phyloP scores from a whole-genome alignment of 2,888 invertebrate genomes.

The Archips xylosteana region DNA sequence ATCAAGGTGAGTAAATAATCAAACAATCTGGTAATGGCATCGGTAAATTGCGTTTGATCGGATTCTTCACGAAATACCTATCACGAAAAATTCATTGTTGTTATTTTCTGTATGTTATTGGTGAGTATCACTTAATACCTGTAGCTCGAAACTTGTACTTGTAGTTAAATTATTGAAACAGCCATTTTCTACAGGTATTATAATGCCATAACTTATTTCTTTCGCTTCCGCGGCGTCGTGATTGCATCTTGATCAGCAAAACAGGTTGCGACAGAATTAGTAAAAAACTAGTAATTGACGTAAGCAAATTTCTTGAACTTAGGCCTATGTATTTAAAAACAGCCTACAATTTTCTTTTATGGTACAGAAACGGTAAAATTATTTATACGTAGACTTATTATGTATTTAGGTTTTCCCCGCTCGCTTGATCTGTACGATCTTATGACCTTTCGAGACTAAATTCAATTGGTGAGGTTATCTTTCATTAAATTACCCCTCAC shows the following conservation, averaged over 20 bases:
- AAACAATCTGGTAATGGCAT: slow-evolving; percentile 50
- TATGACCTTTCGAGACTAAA: slow-evolving; percentile 4
- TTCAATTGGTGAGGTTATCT: slow-evolving; percentile 1
- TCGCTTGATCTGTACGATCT: not conserved
- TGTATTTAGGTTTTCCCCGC: not conserved
- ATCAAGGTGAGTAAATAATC: slow-evolving; percentile 56
- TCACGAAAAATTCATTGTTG: not conserved
- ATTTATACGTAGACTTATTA: slow-evolving; percentile 2
- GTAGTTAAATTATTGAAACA: not conserved
- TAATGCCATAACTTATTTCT: slow-evolving; percentile 18
- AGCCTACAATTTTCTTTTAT: not conserved
- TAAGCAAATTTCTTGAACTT: slow-evolving; percentile 7
- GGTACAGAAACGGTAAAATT: not conserved
- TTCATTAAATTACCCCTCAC: not conserved
- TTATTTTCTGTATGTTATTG: not conserved
- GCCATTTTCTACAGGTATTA: slow-evolving; percentile 1
- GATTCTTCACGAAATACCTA: slow-evolving; percentile 52
- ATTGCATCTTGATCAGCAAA: slow-evolving; percentile 38
- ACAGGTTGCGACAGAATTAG: slow-evolving; percentile 31
- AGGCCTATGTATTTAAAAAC: not conserved
- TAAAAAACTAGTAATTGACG: slow-evolving; percentile 15
- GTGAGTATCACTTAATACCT: not conserved
- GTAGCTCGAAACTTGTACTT: not conserved
- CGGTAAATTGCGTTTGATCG: slow-evolving; percentile 57
- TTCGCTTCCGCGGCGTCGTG: slow-evolving; percentile 10